These are phyloP conservation scores for Anorthoa munda DNA, from an alignment of 2,888 invertebrate genomes.

Conservation along the genomic window DNA sequence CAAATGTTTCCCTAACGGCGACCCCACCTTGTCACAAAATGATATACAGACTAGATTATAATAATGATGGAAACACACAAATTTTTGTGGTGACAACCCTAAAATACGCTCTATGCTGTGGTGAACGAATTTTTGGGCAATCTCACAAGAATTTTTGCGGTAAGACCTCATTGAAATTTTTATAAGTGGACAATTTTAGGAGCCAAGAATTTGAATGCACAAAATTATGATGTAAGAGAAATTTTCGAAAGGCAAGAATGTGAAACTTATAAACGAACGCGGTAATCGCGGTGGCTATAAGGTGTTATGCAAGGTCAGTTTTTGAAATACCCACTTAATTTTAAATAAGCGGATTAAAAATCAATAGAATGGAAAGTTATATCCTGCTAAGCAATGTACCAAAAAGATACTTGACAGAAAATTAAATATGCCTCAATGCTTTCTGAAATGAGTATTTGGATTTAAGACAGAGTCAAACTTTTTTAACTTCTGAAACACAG, in stretches of 20 bases:
- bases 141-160: constrained; percentile 11
- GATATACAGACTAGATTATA: background rate
- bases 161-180: constrained; percentile 6
- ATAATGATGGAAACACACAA: background rate
- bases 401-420: background rate
- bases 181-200: background rate
- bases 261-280: background rate
- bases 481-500: too few relatives aligned
- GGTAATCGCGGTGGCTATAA: background rate
- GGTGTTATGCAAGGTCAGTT: background rate
- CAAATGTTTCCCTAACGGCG: background rate
- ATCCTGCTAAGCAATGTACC: background rate
- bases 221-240: background rate
- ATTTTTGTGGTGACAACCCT: constrained; percentile 15
- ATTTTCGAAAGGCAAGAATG: background rate
- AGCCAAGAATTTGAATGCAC: background rate
- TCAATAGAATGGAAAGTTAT: constrained; percentile 1
- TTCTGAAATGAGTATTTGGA: too few relatives aligned
- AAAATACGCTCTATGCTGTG: constrained; percentile 3
- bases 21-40: background rate
- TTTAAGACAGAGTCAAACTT: too few relatives aligned
- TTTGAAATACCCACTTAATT: background rate
- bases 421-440: background rate
- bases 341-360: background rate
- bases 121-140: constrained; percentile 9